These are phyloP conservation scores for Pristiophorus japonicus DNA, from an alignment of 2,113 vertebrate species.

Conservation along the genomic window DNA sequence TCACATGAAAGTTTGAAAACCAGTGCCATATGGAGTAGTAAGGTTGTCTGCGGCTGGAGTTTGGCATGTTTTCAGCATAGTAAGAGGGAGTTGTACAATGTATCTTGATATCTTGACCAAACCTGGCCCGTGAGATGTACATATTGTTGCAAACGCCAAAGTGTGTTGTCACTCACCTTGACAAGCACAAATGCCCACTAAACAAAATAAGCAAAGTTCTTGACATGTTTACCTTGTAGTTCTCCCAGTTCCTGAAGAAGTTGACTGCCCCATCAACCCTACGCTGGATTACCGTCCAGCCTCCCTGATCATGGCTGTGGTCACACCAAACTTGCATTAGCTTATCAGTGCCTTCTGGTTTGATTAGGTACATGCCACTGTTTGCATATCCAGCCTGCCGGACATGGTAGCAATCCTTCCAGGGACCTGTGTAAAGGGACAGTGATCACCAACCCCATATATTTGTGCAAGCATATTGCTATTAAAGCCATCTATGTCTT, in stretches of 20 bases:
- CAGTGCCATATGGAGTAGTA: background rate
- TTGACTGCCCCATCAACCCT: slow-evolving; percentile 90
- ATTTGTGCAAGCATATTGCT: background rate
- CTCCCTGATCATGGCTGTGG: slow-evolving; percentile 85
- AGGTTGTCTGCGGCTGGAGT: background rate
- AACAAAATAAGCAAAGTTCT: background rate
- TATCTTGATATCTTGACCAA: slow-evolving; percentile 4
- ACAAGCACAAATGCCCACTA: background rate
- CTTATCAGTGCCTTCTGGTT: slow-evolving; percentile 68
- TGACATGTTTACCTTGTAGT: slow-evolving; percentile 74
- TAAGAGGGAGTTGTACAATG: too few species aligned
- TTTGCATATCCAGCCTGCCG: slow-evolving; percentile 76
- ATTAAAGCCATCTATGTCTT: background rate
- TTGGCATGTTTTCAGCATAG: background rate
- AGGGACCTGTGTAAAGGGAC: slow-evolving; percentile 68
- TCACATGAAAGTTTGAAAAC: background rate
- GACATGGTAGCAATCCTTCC: slow-evolving; percentile 86
- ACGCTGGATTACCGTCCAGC: slow-evolving; percentile 94
- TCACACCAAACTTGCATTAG: slow-evolving; percentile 92
- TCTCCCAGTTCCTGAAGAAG: slow-evolving; percentile 98
- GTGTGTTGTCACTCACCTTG: background rate
- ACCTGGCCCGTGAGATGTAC: background rate
- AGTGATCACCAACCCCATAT: background rate
- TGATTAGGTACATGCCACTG: slow-evolving; percentile 92
- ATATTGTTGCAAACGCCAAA: background rate